Conservation (phyloP, 2,113 vertebrate species). For the Anguilla japonica region DNA sequence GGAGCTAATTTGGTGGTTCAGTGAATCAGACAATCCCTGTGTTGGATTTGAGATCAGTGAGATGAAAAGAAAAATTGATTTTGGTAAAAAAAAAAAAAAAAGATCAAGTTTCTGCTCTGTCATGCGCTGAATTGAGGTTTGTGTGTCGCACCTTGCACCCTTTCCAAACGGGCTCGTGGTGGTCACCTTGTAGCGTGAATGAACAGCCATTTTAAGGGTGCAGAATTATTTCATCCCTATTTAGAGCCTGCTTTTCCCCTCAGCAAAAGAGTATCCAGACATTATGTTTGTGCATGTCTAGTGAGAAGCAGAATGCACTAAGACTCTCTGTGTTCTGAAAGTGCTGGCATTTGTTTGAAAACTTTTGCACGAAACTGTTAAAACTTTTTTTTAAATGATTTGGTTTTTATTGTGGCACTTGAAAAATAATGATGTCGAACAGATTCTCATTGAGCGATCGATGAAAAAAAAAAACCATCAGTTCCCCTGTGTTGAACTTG, state of each 20-base stretch:
- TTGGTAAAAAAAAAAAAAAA: neutral
- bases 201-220: neutral
- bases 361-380: neutral
- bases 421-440: neutral
- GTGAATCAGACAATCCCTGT: neutral
- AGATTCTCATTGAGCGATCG: neutral
- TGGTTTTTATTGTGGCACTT: neutral
- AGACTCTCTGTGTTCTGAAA: neutral
- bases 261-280: too few relatives aligned
- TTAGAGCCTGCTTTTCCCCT: too few relatives aligned
- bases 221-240: too few relatives aligned
- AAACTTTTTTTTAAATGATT: neutral
- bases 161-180: neutral
- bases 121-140: neutral
- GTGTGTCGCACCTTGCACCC: neutral
- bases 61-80: neutral
- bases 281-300: neutral
- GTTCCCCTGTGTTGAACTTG: neutral
- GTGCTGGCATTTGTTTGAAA: neutral
- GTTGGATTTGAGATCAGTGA: neutral
- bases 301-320: too few relatives aligned
- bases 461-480: too few relatives aligned
- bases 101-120: neutral
- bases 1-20: slow-evolving; percentile 2
- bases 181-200: neutral